Base-by-base conservation (phyloP, 2,113 vertebrate species). In the Anoplopoma fimbria region DNA sequence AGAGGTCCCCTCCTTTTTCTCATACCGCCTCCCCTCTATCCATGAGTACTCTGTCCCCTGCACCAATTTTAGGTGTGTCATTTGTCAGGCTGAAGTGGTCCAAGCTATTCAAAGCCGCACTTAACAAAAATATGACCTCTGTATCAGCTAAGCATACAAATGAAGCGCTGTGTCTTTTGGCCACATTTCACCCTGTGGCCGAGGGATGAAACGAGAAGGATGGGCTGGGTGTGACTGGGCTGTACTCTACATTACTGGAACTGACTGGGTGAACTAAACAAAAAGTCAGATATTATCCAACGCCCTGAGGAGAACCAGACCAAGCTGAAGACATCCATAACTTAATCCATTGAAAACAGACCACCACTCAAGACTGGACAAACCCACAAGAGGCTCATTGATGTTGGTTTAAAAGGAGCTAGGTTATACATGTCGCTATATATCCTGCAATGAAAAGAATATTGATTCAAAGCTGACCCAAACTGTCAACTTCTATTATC, bases 111-210 rank as follows among this genome's bases (percentile, higher is more conserved):
- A 83, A 69, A 84, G 60, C 60, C 7, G 3, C 71, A 75, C 45
- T 40, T 60, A 84, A 85, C 81, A 89, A 82, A 87, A 71, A 69
- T 49, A 81, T 86, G 83, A 92, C 88, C 91, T 91, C 82, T 68
- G 29, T 51, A 75, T 77, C 62, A 76, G 77, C 63, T 40, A 1
- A 75, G 89, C 79, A 84, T 81, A 79, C 80, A 87, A 82, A 88
- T 91, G 78, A 81, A 84, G 65, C n/a, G 9, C 45, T 55, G 45
- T 82, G 70, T 81, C 74, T 68, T 81, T 77, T 75, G 76, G 82
- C 72, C 45, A 64, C 63, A 75, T 80, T 77, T 82, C 36, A 71
- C n/a, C 69, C 57, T 14, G 13, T 65, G 65, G 72, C 31, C 2
- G 19, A 75, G 58, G 40, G 70, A 76, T 65, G 23, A 78, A 64